Base-by-base conservation (phyloP, 2,113 vertebrate species). In the human (Homo sapiens) region DNA sequence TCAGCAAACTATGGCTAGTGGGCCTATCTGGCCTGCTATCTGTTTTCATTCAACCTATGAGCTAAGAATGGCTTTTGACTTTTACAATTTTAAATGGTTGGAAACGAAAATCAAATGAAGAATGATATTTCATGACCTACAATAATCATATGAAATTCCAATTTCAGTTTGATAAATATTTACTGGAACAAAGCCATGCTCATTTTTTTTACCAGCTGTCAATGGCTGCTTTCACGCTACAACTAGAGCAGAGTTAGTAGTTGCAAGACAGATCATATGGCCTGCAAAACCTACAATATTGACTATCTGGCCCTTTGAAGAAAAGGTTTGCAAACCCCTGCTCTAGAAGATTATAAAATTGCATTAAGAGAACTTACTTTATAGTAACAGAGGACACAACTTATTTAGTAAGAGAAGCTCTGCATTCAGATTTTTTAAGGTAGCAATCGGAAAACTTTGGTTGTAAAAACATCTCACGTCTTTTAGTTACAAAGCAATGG, bases 61-160 rank as follows among this genome's bases (percentile, higher is more conserved):
- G 32, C 48, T 82, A 85, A 85, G 55, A 75, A 55, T 18, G 14
- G 2, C 52, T 83, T 91, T 43, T 55, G 40, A n/a, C 22, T 57
- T 91, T 83, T 66, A 83, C 4, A 57, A 38, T 93, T 95, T 96
- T 86, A 89, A 95, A 94, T 61, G 32, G 57, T 4, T 78, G 50
- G 68, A 90, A 86, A 84, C 4, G 12, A 80, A 61, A 93, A 89
- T 11, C 6, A 83, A 66, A 73, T 32, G 25, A 85, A 66, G 23
- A 68, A 12, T 50, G n/a, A 40, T 50, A 81, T 90, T 86, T 79
- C 79, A 57, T 72, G 57, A 93, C 43, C 35, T 73, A 80, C n/a
- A 55, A 93, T 95, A 88, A 95, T 73, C 43, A 70, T 35, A 23
- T 84, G 50, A 84, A 89, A 93, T 82, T 78, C 35, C 59, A 72